Evolutionary conservation across 2,113 vertebrate genomes (phyloP).

Genomic region (Alaudala cheleensis): DNA sequence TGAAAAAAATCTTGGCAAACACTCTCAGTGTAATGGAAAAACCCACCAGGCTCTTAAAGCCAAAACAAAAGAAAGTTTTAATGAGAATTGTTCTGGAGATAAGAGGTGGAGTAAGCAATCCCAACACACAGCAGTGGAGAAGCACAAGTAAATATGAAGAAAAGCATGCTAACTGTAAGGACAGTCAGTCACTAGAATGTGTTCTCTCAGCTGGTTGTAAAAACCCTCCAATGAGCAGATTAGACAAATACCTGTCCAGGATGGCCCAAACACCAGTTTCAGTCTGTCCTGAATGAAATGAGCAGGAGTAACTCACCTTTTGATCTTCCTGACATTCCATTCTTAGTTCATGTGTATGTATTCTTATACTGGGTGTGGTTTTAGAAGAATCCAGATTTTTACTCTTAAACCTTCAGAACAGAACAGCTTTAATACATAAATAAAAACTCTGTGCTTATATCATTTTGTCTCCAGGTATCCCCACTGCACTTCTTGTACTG

Average conservation of each 20-base stretch:
- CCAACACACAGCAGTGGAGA: background rate
- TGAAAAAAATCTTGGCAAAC: background rate
- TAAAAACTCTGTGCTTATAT: background rate
- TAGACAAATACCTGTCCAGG: background rate
- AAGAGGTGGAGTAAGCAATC: background rate
- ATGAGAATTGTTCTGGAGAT: background rate
- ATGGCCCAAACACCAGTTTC: background rate
- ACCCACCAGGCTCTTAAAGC: background rate
- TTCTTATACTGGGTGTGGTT: background rate
- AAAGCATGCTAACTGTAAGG: background rate
- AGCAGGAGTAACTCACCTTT: background rate
- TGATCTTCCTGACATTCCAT: background rate
- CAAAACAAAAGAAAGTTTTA: background rate
- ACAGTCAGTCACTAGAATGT: background rate
- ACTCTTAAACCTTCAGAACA: background rate
- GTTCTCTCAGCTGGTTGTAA: background rate
- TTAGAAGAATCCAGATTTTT: background rate
- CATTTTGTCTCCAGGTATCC: conserved; percentile 71
- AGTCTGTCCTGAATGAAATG: background rate
- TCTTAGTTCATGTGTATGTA: background rate
- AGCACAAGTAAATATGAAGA: background rate
- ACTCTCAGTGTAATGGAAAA: background rate
- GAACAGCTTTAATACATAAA: background rate
- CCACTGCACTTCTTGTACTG: conserved; percentile 78
- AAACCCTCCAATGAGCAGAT: background rate